Percentiles rank a stretch among this genome's conserved stretches.
phyloP scores from a whole-genome alignment of 2,888 invertebrate genomes.

The Philonicus albiceps region DNA sequence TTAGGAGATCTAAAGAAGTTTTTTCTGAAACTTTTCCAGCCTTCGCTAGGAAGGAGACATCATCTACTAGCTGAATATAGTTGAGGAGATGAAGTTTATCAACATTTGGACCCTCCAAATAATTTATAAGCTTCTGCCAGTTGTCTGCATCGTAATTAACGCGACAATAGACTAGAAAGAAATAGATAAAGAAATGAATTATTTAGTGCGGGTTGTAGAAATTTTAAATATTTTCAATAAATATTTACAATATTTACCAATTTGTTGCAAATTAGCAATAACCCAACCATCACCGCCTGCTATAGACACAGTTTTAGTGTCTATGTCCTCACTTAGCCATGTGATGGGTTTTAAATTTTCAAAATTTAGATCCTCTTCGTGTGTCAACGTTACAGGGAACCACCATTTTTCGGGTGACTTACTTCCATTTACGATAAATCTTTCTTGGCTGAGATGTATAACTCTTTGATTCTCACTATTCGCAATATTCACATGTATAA shows the following conservation, averaged over 20 bases:
- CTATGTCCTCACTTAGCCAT: not conserved
- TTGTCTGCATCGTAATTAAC: constrained; percentile 41
- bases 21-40: constrained; percentile 65
- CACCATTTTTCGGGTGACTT: constrained; percentile 28
- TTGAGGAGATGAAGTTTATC: constrained; percentile 62
- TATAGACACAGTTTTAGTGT: not conserved
- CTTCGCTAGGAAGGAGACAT: constrained; percentile 70
- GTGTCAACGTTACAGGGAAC: constrained; percentile 22
- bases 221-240: not conserved
- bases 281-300: constrained; percentile 10
- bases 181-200: not conserved
- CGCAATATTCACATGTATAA: constrained; percentile 11
- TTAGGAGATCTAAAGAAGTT: constrained; percentile 63
- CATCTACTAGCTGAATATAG: constrained; percentile 76
- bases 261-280: constrained; percentile 13
- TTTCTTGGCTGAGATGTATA: constrained; percentile 9
- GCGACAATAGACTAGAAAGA: not conserved
- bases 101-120: constrained; percentile 30
- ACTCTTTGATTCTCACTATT: no score
- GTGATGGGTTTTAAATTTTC: not conserved
- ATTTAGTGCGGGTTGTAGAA: no score
- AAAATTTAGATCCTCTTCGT: not conserved
- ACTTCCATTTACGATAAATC: not conserved
- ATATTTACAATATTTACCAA: not conserved
- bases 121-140: constrained; percentile 29